phyloP scores from a whole-genome alignment of 2,797 vertebrate genomes.

The Pseudopleuronectes americanus region DNA sequence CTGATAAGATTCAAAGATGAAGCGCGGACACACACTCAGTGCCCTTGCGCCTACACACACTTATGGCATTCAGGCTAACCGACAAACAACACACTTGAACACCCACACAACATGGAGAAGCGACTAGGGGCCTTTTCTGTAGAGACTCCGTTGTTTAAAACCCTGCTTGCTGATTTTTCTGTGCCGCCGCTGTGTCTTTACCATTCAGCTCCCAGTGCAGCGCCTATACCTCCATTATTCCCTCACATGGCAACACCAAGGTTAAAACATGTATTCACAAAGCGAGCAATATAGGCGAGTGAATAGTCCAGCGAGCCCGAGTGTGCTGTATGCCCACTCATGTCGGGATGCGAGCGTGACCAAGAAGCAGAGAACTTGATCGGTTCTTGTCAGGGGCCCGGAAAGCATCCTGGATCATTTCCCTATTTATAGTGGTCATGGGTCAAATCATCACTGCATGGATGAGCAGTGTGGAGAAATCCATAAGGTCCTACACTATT shows the following conservation, averaged over 20 bases:
- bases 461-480: slow-evolving; percentile 59
- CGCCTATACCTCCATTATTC: slow-evolving; percentile 44
- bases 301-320: background rate
- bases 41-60: slow-evolving; percentile 67
- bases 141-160: slow-evolving; percentile 31
- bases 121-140: slow-evolving; percentile 46
- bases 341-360: slow-evolving; percentile 24
- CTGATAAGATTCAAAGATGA: slow-evolving; percentile 40
- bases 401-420: slow-evolving; percentile 56
- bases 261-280: slow-evolving; percentile 54
- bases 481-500: slow-evolving; percentile 68
- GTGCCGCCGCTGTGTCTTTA: slow-evolving; percentile 28
- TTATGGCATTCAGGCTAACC: slow-evolving; percentile 57
- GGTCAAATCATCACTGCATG: slow-evolving; percentile 55
- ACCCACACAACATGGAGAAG: slow-evolving; percentile 54
- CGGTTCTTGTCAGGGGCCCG: slow-evolving; percentile 38
- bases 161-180: slow-evolving; percentile 8
- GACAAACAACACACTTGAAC: slow-evolving; percentile 75
- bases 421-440: slow-evolving; percentile 67
- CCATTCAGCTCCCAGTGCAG: slow-evolving; percentile 31
- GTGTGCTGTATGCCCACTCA: background rate
- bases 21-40: slow-evolving; percentile 48
- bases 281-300: slow-evolving; percentile 31
- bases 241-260: slow-evolving; percentile 33
- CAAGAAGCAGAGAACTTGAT: slow-evolving; percentile 28